phyloP scores from a whole-genome alignment of 2,797 vertebrate species.

The Pogonophryne albipinna region DNA sequence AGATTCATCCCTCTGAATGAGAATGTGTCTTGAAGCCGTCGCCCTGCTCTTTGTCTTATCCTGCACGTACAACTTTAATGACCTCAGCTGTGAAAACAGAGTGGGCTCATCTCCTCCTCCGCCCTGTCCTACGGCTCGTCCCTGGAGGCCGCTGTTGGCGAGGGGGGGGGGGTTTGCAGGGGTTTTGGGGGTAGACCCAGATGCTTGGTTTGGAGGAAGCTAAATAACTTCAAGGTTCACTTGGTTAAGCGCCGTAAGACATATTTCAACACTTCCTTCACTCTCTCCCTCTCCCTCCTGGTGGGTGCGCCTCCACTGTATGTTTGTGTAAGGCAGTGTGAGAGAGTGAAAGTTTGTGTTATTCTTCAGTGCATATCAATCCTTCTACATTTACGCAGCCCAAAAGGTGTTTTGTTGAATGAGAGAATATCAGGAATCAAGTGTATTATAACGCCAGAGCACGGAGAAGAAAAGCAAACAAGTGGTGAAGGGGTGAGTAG shows the following conservation, averaged over 20 bases:
- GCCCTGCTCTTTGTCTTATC: conserved; percentile 56
- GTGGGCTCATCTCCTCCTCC: conserved; percentile 63
- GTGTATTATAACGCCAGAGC: conserved; percentile 29
- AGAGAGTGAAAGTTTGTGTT: conserved; percentile 79
- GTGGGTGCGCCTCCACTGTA: conserved; percentile 66
- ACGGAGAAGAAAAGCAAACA: conserved; percentile 50
- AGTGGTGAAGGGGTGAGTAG: conserved; percentile 30
- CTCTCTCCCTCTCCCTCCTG: conserved; percentile 59
- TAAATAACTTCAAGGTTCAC: conserved; percentile 80
- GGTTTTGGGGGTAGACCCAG: conserved; percentile 58
- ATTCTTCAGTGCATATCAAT: conserved; percentile 67
- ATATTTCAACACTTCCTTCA: conserved; percentile 76
- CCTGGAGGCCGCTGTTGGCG: conserved; percentile 51
- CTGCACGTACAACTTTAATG: conserved; percentile 63
- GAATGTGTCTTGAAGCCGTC: conserved; percentile 28
- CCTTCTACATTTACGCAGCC: conserved; percentile 49
- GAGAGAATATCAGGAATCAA: conserved; percentile 52
- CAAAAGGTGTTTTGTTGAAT: conserved; percentile 45
- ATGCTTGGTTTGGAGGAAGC: conserved; percentile 76
- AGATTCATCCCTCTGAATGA: conserved; percentile 24
- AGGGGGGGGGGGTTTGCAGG: conserved; percentile 29
- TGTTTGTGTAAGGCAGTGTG: conserved; percentile 79
- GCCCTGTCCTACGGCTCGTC: conserved; percentile 62
- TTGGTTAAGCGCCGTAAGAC: conserved; percentile 73
- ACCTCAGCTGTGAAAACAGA: conserved; percentile 80